Base-by-base conservation (phyloP, 2,113 vertebrate species). In the Mugil cephalus region DNA sequence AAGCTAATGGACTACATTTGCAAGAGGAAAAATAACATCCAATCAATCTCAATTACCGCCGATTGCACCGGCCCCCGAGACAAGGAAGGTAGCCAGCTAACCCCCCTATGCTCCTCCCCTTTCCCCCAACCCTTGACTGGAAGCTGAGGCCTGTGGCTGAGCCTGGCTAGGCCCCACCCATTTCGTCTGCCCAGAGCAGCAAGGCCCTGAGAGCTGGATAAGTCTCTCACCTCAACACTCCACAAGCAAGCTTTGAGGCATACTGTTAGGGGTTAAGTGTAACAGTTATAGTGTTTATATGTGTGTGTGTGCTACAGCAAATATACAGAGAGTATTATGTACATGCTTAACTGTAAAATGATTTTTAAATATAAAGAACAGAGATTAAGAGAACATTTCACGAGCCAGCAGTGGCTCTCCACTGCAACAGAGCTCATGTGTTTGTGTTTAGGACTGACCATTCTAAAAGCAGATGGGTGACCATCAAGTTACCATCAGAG, bases 1-100 rank as follows among this genome's bases (percentile, higher is more conserved):
- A 97, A 96, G 95, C 97, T 98, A 99, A 99, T 98, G 98, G 97
- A 98, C 98, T 97, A 98, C 96, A 98, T 98, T 98, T 98, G 96
- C 97, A 96, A 96, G 97, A 97, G 96, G 96, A 97, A 98, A 98
- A 98, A 97, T 97, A 98, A 97, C 96, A 97, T 97, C 95, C 96
- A 97, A 97, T 99, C 96, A 97, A 98, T 97, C 96, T 98, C 97
- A 97, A 96, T 98, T 97, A 97, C 96, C 92, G 94, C 92, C 95
- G 95, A 96, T 96, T 96, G 96, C 94, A 95, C 94, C 92, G 95
- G 94, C 95, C 95, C 94, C 93, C 87, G 93, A 94, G 93, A 96
- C 93, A 94, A 93, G 91, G 94, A 95, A 95, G 93, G 90, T 94
- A 92, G 94, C 95, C 95, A 91, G 90, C 80, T 89, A 93, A 91